A percentile compares a stretch with the other conserved stretches of the same genome.
Evolutionary conservation across 92 coral and sea anemone genomes (phyloP).

Genomic region (Epizoanthus illoricatus): DNA sequence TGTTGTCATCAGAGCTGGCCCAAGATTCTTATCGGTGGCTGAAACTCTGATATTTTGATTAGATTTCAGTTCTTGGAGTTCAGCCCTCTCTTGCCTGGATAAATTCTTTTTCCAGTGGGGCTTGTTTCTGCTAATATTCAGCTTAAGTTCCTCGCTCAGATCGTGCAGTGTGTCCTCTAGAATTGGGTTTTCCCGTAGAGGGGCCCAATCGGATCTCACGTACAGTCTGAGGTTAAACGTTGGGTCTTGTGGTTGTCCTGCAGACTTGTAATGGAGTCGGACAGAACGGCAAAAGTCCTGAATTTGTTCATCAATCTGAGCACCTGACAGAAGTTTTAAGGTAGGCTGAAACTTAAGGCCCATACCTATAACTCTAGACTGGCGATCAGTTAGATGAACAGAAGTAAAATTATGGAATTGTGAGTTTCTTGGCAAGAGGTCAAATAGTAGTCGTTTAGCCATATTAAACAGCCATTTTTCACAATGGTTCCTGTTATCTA

Average conservation of each 20-base stretch:
- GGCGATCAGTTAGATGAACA: conserved; percentile 41
- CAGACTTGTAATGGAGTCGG: neutral
- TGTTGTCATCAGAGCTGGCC: conserved; percentile 5
- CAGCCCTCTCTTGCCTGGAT: conserved; percentile 10
- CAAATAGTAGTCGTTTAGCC: conserved; percentile 29
- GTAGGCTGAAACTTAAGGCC: conserved; percentile 38
- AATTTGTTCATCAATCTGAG: conserved; percentile 26
- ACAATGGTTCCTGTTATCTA: conserved; percentile 20
- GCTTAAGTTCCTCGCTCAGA: conserved; percentile 2
- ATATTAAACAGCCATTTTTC: conserved; percentile 25
- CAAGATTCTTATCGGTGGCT: neutral
- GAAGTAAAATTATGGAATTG: conserved; percentile 42
- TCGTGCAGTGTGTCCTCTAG: conserved; percentile 1
- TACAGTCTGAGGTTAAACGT: neutral
- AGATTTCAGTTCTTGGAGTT: neutral
- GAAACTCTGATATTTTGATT: neutral
- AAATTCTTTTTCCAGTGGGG: neutral
- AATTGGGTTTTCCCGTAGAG: conserved; percentile 1
- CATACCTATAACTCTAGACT: conserved; percentile 26
- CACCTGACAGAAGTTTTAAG: conserved; percentile 28
- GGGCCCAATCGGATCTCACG: neutral
- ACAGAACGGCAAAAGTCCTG: conserved; percentile 33
- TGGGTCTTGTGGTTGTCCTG: conserved; percentile 1
- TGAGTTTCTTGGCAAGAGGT: conserved; percentile 45
- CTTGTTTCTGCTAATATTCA: neutral